These are phyloP conservation scores for Piaya cayana DNA, from an alignment of 2,113 vertebrate species.

Conservation along the genomic window DNA sequence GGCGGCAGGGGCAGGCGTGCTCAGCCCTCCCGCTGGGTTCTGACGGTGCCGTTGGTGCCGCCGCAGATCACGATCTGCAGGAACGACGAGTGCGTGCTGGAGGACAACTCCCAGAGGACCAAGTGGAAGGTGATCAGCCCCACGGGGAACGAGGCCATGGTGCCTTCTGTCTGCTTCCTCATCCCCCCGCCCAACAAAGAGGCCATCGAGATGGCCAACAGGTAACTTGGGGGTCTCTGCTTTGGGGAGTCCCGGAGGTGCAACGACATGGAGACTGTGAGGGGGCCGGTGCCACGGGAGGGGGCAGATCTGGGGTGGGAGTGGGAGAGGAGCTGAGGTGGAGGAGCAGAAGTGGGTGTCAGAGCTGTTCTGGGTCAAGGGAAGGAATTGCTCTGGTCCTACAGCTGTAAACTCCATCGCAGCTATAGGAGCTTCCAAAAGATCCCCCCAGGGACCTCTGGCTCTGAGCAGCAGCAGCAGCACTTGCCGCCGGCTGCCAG, in stretches of 20 bases:
- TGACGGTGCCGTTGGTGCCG: not conserved
- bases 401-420: not conserved
- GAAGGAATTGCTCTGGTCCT: not conserved
- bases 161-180: conserved; percentile 95
- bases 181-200: conserved; percentile 93
- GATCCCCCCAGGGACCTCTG: not conserved
- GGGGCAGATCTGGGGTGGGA: not conserved
- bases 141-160: conserved; percentile 96
- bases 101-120: conserved; percentile 96
- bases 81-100: conserved; percentile 95
- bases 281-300: not conserved
- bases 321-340: not conserved
- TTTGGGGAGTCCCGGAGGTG: not conserved
- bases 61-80: conserved; percentile 91
- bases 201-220: conserved; percentile 88
- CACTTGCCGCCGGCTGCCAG: rapidly evolving
- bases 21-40: not conserved
- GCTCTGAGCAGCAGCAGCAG: not conserved
- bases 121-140: conserved; percentile 99
- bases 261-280: not conserved
- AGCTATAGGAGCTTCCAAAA: not conserved
- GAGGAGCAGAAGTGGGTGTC: not conserved
- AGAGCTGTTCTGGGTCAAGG: not conserved
- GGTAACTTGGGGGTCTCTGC: conserved; percentile 71
- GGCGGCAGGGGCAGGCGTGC: not conserved